These are phyloP conservation scores for Hydrozoanthus gracilis DNA, from an alignment of 92 coral and sea anemone genomes.

Conservation along the genomic window DNA sequence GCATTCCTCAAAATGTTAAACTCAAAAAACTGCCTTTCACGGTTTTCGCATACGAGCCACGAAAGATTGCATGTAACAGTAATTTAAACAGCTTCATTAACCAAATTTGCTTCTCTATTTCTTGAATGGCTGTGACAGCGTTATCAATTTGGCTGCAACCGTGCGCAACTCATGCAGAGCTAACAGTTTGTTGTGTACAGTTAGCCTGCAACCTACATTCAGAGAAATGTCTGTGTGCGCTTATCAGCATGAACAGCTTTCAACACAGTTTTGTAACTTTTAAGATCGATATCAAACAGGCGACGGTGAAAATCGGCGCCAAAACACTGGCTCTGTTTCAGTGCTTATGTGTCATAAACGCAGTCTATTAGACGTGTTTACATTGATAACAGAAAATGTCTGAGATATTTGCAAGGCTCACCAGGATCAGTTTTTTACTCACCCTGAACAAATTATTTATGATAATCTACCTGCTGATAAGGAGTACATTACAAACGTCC, in stretches of 20 bases:
- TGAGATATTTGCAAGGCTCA: not conserved
- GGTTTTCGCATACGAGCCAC: not conserved
- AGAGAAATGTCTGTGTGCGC: not conserved
- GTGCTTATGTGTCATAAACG: not conserved
- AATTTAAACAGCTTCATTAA: not conserved
- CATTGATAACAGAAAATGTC: not conserved
- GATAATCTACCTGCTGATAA: not conserved
- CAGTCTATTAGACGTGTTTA: slow-evolving; percentile 30
- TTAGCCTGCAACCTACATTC: not conserved
- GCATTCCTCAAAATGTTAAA: slow-evolving; percentile 9
- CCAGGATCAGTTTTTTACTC: not conserved
- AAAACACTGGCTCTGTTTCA: not conserved
- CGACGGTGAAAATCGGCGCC: slow-evolving; percentile 30
- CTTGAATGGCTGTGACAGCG: too few species aligned
- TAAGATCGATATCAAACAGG: slow-evolving; percentile 28
- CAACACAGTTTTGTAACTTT: slow-evolving; percentile 47
- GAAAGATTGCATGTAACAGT: not conserved
- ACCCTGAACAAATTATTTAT: not conserved
- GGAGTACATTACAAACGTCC: not conserved
- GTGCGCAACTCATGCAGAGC: too few species aligned
- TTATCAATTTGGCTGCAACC: too few species aligned
- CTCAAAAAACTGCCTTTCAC: not conserved
- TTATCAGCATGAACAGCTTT: slow-evolving; percentile 45
- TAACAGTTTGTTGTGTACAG: not conserved
- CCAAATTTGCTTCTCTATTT: not conserved